Evolutionary conservation across 2,113 vertebrate genomes (phyloP).

Genomic region (Oryzias curvinotus): DNA sequence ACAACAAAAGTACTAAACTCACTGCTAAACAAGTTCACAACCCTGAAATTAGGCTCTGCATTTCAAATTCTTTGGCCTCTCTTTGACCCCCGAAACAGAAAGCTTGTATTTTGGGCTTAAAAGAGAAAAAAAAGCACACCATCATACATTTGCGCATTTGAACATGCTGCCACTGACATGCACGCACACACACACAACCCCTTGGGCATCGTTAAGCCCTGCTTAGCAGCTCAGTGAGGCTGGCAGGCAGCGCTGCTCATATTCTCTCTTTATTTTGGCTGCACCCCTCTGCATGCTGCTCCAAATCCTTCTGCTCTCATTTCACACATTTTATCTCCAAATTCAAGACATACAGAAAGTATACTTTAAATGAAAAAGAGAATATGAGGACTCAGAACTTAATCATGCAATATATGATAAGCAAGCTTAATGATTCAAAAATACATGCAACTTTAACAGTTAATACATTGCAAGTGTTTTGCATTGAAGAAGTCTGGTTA

Average conservation of each 20-base stretch:
- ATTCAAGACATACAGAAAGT: constrained; percentile 59
- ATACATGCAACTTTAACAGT: no score
- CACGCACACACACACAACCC: constrained; percentile 57
- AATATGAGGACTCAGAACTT: constrained; percentile 29
- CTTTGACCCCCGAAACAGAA: constrained; percentile 66
- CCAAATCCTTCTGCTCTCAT: constrained; percentile 71
- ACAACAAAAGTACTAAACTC: not conserved
- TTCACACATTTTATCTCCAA: constrained; percentile 68
- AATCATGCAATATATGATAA: not conserved
- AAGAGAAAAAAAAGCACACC: constrained; percentile 41
- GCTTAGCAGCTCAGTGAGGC: constrained; percentile 75
- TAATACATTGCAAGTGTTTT: no score
- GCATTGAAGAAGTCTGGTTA: no score
- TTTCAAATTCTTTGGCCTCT: constrained; percentile 59
- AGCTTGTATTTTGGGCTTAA: constrained; percentile 66
- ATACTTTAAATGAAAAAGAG: constrained; percentile 39
- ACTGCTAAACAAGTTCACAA: constrained; percentile 25
- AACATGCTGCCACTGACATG: constrained; percentile 6
- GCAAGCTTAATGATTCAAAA: not conserved
- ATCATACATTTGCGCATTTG: constrained; percentile 1
- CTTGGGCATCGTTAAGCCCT: constrained; percentile 73
- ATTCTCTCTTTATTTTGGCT: constrained; percentile 72
- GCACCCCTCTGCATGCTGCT: constrained; percentile 65
- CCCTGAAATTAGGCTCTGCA: constrained; percentile 56
- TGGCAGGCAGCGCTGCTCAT: constrained; percentile 69